Base-by-base conservation (phyloP, 2,797 vertebrate species). In the Cossypha dichroa region DNA sequence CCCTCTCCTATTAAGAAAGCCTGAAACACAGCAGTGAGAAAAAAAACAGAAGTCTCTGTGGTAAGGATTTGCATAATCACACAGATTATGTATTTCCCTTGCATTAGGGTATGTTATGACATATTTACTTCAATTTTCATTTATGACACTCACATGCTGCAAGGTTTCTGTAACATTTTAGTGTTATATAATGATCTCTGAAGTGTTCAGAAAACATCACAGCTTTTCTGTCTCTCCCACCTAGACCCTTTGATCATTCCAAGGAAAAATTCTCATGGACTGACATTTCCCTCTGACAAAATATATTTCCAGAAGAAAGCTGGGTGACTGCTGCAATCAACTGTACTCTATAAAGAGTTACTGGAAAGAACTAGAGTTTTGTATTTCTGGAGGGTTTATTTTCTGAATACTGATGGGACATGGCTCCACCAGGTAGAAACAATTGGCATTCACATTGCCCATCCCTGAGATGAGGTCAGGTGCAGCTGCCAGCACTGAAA, bases 401-500 rank as follows among this genome's bases (percentile, higher is more conserved):
- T 92, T 26, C 54, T 56, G 45, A 43, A 67, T 84, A 48, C 25
- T 34, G 31, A 25, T 17, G 22, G 15, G n/a, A 66, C 33, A 17
- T 7, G 12, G 10, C 36, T 82, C 16, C 52, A 25, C 25, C 36
- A 46, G n/a, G 22, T 7, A 34, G 67, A 81, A 90, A 4, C 7
- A 0, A 6, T 13, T 33, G 34, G 8, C 4, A 34, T 68, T 72
- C 26, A 5, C 4, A 1, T 1, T 43, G 11, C 14, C 64, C 7
- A 3, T 31, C 29, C 25, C 81, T 38, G 46, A 52, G 59, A 25
- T 9, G 41, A 66, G 59, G 43, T 63, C 33, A 45, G 45, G 14
- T 18, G 26, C 16, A 70, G 36, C 49, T 70, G 75, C 45, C 59
- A 89, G 23, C 12, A 1, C 36, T 60, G 10, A 23, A 54, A 22